Conservation (phyloP, 1,140 invertebrate genomes). For the Hylaeus anthracinus region DNA sequence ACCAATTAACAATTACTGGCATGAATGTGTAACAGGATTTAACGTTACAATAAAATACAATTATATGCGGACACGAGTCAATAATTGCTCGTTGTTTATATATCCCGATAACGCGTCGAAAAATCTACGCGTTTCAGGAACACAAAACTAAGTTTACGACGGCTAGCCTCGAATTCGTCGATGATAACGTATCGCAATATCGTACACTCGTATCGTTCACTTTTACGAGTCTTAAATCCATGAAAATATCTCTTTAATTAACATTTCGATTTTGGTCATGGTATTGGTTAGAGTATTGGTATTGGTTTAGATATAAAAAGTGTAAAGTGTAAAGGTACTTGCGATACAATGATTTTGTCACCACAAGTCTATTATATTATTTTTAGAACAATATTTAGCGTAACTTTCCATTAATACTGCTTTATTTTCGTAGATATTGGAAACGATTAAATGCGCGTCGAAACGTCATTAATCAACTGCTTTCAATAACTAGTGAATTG, state of each 20-base stretch:
- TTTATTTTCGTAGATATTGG: too few relatives aligned
- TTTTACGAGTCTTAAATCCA: constrained; percentile 14
- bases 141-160: constrained; percentile 4
- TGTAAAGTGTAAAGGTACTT: too few relatives aligned
- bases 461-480: too few relatives aligned
- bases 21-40: not conserved
- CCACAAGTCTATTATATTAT: too few relatives aligned
- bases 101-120: not conserved
- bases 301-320: too few relatives aligned
- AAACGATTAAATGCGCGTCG: too few relatives aligned
- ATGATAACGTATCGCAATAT: constrained; percentile 10
- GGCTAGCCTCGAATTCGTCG: not conserved
- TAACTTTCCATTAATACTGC: too few relatives aligned
- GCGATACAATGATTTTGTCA: too few relatives aligned
- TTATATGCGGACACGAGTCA: not conserved
- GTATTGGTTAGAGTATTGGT: too few relatives aligned
- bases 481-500: too few relatives aligned
- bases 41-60: not conserved
- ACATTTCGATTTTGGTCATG: not conserved
- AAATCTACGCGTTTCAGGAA: not conserved
- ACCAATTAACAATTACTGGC: not conserved
- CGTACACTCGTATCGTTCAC: not conserved
- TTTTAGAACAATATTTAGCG: too few relatives aligned
- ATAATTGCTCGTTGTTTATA: not conserved
- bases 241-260: not conserved